Percentiles rank a stretch among this genome's conserved stretches.
These are phyloP conservation scores for Trichopria drosophilae DNA, from an alignment of 2,888 invertebrate species.

Conservation along the genomic window DNA sequence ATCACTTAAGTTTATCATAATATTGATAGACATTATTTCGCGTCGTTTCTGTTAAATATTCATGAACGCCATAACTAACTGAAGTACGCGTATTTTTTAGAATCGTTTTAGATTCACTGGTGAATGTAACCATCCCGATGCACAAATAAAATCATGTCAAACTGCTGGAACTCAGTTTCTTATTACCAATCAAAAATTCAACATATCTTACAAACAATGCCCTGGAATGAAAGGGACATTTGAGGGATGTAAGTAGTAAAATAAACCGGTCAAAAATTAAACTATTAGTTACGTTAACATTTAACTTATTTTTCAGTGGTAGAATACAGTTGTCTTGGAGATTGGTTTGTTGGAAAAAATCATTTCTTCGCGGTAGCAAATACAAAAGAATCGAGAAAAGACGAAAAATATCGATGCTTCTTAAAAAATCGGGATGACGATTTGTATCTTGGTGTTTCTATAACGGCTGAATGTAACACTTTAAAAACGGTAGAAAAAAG, in stretches of 20 bases:
- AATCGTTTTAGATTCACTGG: slow-evolving; percentile 89
- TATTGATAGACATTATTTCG: too few relatives aligned
- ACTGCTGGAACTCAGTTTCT: slow-evolving; percentile 94
- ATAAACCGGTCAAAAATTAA: neutral
- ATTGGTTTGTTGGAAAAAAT: slow-evolving; percentile 95
- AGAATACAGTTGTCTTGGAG: slow-evolving; percentile 89
- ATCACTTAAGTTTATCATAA: too few relatives aligned
- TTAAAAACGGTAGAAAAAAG: slow-evolving; percentile 92
- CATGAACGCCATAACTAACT: too few relatives aligned
- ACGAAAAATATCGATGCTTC: slow-evolving; percentile 93
- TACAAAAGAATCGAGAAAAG: slow-evolving; percentile 91
- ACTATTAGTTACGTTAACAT: slow-evolving; percentile 6
- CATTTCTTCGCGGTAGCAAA: slow-evolving; percentile 97
- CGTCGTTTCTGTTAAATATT: too few relatives aligned
- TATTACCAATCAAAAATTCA: slow-evolving; percentile 95
- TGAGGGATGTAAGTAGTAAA: slow-evolving; percentile 67
- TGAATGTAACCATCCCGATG: slow-evolving; percentile 86
- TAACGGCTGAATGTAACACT: slow-evolving; percentile 90
- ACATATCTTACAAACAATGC: slow-evolving; percentile 90
- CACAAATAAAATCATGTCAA: slow-evolving; percentile 90
- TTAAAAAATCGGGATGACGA: slow-evolving; percentile 93
- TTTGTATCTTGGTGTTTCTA: slow-evolving; percentile 87
- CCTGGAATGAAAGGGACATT: slow-evolving; percentile 87
- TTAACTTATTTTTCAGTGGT: slow-evolving; percentile 63
- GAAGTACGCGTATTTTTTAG: slow-evolving; percentile 60